These are phyloP conservation scores for Morpho achilles DNA, from an alignment of 2,888 invertebrate species.

Conservation along the genomic window DNA sequence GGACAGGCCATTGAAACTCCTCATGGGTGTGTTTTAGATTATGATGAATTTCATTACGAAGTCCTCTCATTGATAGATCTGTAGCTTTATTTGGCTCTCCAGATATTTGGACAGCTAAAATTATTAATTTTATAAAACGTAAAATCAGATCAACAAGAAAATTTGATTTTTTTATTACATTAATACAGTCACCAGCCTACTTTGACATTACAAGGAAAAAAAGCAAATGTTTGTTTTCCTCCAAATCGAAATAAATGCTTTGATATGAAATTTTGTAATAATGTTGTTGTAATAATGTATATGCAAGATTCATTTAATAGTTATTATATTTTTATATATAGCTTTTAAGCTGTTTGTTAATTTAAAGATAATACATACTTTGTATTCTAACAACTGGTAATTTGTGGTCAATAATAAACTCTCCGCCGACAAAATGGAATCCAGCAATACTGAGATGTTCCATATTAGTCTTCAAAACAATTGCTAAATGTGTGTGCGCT, in stretches of 20 bases:
- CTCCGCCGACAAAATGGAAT: constrained; percentile 84
- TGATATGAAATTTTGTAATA: no score
- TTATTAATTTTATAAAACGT: not conserved
- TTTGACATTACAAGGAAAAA: no score
- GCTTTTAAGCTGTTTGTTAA: not conserved
- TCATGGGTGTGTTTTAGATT: constrained; percentile 45
- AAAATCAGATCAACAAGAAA: no score
- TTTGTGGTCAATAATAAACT: constrained; percentile 87
- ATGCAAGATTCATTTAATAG: no score
- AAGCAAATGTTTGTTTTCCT: no score
- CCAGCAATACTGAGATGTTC: constrained; percentile 86
- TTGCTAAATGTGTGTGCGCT: constrained; percentile 84
- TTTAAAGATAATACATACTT: constrained; percentile 78
- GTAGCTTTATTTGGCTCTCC: constrained; percentile 70
- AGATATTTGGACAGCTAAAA: constrained; percentile 63
- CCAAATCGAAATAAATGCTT: no score
- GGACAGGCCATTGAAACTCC: constrained; percentile 62
- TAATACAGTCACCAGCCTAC: no score
- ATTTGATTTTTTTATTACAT: no score
- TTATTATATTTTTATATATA: no score
- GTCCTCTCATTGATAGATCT: constrained; percentile 67
- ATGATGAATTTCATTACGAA: constrained; percentile 62
- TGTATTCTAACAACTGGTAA: constrained; percentile 87
- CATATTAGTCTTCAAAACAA: constrained; percentile 88
- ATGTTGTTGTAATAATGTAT: no score